A percentile compares a stretch with the other conserved stretches of the same genome.
These are phyloP conservation scores for Leptodactylus fallax DNA, from an alignment of 2,797 vertebrate species.

Conservation along the genomic window DNA sequence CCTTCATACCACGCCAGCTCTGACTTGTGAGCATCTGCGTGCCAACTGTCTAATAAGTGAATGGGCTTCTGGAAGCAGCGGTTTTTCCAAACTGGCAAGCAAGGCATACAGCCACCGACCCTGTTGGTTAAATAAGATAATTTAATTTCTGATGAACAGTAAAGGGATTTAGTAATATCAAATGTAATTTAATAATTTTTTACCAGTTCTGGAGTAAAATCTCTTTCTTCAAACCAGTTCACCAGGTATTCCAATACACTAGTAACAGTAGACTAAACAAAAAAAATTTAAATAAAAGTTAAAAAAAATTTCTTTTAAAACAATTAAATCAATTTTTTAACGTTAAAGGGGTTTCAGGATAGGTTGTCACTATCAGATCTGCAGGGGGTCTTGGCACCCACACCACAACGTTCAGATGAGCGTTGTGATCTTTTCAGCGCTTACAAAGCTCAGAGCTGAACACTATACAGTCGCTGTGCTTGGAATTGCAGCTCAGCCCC, in stretches of 20 bases:
- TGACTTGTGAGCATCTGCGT: constrained; percentile 90
- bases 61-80: constrained; percentile 93
- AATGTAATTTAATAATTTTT: too few relatives aligned
- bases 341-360: too few relatives aligned
- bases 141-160: not conserved
- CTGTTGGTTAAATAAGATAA: constrained; percentile 70
- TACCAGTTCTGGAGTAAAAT: constrained; percentile 87
- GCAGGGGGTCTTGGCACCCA: too few relatives aligned
- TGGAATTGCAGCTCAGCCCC: too few relatives aligned
- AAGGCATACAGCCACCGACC: constrained; percentile 93
- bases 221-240: constrained; percentile 89
- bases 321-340: not conserved
- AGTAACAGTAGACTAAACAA: constrained; percentile 84
- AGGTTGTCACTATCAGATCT: too few relatives aligned
- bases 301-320: not conserved
- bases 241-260: constrained; percentile 89
- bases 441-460: too few relatives aligned
- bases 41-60: constrained; percentile 95
- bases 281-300: constrained; percentile 38
- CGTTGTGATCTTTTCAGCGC: too few relatives aligned
- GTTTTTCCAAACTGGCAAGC: constrained; percentile 94
- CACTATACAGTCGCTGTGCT: too few relatives aligned
- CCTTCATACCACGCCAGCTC: constrained; percentile 80
- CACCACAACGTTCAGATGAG: too few relatives aligned
- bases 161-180: too few relatives aligned